Conservation (phyloP, 2,797 vertebrate species). For the Triplophysa yarkandensis region DNA sequence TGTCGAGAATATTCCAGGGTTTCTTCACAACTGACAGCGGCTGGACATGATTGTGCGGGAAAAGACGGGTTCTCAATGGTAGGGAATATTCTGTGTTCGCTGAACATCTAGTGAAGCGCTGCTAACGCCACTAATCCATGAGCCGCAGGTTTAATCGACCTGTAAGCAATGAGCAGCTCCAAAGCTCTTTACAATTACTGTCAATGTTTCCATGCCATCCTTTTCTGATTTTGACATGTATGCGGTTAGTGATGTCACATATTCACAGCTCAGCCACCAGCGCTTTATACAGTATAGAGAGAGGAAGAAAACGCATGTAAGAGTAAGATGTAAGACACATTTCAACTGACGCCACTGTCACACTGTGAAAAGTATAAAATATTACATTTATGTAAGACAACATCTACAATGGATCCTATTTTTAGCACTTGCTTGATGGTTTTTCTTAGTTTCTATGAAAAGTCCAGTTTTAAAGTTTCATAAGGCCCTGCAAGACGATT, state of each 20-base stretch:
- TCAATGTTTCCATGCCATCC: not conserved
- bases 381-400: not conserved
- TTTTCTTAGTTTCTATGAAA: conserved; percentile 1
- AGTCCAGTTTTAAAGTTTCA: conserved; percentile 18
- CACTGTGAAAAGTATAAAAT: conserved; percentile 2
- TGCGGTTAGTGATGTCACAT: not conserved
- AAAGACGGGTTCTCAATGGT: not conserved
- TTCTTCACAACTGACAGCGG: not conserved
- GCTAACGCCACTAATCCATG: not conserved
- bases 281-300: not conserved
- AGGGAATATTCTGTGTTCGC: not conserved
- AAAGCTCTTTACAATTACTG: not conserved
- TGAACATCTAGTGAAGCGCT: not conserved
- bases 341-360: conserved; percentile 7
- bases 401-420: not conserved
- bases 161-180: not conserved
- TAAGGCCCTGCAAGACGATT: conserved; percentile 36
- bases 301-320: not conserved
- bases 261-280: not conserved
- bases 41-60: not conserved
- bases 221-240: not conserved
- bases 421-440: not conserved
- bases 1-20: not conserved
- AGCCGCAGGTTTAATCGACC: conserved; percentile 1
- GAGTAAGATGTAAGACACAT: not conserved